phyloP scores from a whole-genome alignment of 2,888 invertebrate genomes.

The Spodoptera exigua region DNA sequence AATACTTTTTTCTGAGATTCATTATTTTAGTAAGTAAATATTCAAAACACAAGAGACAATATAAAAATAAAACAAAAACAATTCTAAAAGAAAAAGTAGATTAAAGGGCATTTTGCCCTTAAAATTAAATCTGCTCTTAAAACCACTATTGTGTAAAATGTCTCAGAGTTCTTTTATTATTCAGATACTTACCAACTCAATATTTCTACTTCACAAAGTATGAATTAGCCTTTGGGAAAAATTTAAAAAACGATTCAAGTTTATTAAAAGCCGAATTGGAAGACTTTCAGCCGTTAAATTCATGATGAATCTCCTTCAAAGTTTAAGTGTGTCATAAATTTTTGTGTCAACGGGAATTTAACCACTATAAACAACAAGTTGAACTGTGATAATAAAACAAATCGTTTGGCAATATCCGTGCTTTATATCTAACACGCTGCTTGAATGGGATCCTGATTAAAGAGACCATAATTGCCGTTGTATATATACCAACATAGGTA shows the following conservation, averaged over 20 bases:
- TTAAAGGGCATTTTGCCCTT: conserved; percentile 13
- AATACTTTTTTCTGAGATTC: too few relatives aligned
- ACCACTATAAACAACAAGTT: conserved; percentile 8
- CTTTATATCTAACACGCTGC: too few relatives aligned
- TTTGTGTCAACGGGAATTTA: conserved; percentile 27
- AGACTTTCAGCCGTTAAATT: conserved; percentile 36
- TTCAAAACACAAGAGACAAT: too few relatives aligned
- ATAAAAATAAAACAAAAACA: conserved; percentile 7
- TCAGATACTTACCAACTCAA: conserved; percentile 54
- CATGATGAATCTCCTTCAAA: conserved; percentile 41
- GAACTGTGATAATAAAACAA: neutral
- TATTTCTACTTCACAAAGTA: conserved; percentile 52
- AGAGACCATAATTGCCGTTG: too few relatives aligned
- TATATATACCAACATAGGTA: too few relatives aligned
- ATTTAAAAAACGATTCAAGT: conserved; percentile 38
- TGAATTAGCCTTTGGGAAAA: conserved; percentile 50
- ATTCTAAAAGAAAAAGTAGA: conserved; percentile 14
- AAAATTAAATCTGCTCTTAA: conserved; percentile 26
- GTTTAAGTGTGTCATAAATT: conserved; percentile 31
- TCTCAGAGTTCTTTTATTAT: conserved; percentile 49
- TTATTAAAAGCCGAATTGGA: conserved; percentile 47
- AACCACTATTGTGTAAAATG: conserved; percentile 44
- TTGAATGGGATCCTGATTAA: too few relatives aligned
- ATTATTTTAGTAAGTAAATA: too few relatives aligned
- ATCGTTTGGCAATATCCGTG: too few relatives aligned